Evolutionary conservation across 2,888 invertebrate species (phyloP).

Genomic region (Zeuzera pyrina): DNA sequence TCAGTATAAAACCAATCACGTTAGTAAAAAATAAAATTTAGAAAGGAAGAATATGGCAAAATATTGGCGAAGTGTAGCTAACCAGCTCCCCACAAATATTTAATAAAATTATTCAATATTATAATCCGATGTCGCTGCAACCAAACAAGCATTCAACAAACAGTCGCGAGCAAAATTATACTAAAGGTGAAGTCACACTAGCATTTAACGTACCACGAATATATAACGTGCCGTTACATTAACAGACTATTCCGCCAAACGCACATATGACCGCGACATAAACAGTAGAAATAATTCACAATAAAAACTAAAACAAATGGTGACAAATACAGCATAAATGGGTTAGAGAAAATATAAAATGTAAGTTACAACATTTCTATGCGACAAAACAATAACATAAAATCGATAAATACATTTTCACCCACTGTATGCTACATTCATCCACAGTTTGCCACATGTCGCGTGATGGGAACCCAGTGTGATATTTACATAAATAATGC

Average conservation of each 20-base stretch:
- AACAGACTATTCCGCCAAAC: too few species aligned
- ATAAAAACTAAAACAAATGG: too few species aligned
- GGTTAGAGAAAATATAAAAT: too few species aligned
- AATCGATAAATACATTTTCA: not conserved
- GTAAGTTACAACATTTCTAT: too few species aligned
- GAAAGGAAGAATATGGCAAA: slow-evolving; percentile 62
- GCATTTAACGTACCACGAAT: too few species aligned
- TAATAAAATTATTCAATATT: slow-evolving; percentile 15
- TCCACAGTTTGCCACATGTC: not conserved
- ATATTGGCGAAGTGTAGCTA: slow-evolving; percentile 61
- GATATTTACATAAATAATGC: slow-evolving; percentile 60
- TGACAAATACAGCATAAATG: too few species aligned
- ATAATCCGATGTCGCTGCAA: slow-evolving; percentile 35
- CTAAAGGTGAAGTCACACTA: slow-evolving; percentile 14
- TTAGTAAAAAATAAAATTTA: slow-evolving; percentile 48
- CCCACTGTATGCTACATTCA: not conserved
- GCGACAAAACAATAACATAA: too few species aligned
- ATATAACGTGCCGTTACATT: too few species aligned
- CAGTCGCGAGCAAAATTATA: slow-evolving; percentile 33
- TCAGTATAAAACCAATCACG: slow-evolving; percentile 31
- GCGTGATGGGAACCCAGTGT: slow-evolving; percentile 24
- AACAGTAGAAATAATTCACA: too few species aligned
- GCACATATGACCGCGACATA: too few species aligned
- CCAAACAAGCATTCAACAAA: slow-evolving; percentile 37
- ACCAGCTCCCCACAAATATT: slow-evolving; percentile 47